Conservation (phyloP, 53 echinoderm and acorn worm genomes). For the Paelopatides confundens region DNA sequence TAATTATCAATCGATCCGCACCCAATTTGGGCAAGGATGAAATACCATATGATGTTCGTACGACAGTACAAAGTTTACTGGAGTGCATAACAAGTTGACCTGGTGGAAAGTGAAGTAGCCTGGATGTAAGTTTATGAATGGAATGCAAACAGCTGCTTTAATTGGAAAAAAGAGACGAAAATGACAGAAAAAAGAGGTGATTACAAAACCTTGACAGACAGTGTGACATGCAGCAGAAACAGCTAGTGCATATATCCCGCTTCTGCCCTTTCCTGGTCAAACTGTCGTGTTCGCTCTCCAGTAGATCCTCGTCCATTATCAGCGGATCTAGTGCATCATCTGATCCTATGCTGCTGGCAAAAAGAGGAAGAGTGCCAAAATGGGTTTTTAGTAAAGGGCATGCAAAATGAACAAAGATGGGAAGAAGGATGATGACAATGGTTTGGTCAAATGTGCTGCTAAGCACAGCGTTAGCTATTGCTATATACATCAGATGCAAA, state of each 20-base stretch:
- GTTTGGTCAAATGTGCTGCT: background rate
- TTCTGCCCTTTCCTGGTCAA: slow-evolving; percentile 75
- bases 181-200: background rate
- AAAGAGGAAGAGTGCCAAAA: background rate
- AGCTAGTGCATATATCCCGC: slow-evolving; percentile 45
- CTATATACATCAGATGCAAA: too few relatives aligned
- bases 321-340: slow-evolving; percentile 78
- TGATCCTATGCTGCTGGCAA: slow-evolving; percentile 66
- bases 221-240: slow-evolving; percentile 45
- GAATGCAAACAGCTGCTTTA: background rate
- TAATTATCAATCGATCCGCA: too few relatives aligned
- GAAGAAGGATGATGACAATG: background rate
- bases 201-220: slow-evolving; percentile 36
- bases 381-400: background rate
- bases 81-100: too few relatives aligned
- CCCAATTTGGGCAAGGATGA: too few relatives aligned
- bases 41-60: too few relatives aligned
- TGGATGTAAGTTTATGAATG: too few relatives aligned
- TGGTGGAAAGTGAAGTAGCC: too few relatives aligned
- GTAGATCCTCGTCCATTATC: slow-evolving; percentile 92
- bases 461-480: too few relatives aligned
- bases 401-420: background rate
- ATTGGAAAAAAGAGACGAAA: background rate
- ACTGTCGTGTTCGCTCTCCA: slow-evolving; percentile 93
- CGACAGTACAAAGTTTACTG: too few relatives aligned